These are phyloP conservation scores for Agonopterix subpropinquella DNA, from an alignment of 2,888 invertebrate species.

Conservation along the genomic window DNA sequence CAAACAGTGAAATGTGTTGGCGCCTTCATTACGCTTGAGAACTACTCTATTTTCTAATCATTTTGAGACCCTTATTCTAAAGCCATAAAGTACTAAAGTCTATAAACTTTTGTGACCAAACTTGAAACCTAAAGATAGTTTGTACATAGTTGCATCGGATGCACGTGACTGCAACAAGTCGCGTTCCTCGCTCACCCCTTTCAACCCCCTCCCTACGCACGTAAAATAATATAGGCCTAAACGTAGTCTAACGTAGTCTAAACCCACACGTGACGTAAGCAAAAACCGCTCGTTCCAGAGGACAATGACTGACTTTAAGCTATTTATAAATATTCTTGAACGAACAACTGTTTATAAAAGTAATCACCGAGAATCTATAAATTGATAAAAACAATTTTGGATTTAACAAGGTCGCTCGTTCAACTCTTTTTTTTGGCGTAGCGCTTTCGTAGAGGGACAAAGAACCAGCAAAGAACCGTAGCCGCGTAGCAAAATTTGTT, in stretches of 20 bases:
- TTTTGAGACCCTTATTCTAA: background rate
- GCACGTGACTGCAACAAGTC: slow-evolving; percentile 66
- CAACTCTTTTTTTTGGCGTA: slow-evolving; percentile 8
- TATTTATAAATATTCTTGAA: too few relatives aligned
- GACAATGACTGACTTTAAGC: too few relatives aligned
- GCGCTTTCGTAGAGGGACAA: slow-evolving; percentile 1
- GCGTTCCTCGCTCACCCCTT: slow-evolving; percentile 34
- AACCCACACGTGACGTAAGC: background rate
- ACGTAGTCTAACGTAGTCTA: background rate
- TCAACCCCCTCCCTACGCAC: slow-evolving; percentile 18
- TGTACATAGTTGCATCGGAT: slow-evolving; percentile 25
- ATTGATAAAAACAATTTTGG: background rate
- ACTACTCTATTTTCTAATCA: too few relatives aligned
- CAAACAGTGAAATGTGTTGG: too few relatives aligned
- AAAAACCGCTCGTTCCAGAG: too few relatives aligned
- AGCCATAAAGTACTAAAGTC: background rate
- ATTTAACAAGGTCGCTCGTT: slow-evolving; percentile 7
- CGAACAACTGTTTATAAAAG: background rate
- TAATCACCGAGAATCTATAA: background rate
- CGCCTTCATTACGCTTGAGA: too few relatives aligned
- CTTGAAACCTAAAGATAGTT: background rate
- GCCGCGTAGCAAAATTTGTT: background rate
- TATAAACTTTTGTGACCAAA: background rate
- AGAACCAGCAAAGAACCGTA: background rate
- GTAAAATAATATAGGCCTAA: background rate